Evolutionary conservation across 2,888 invertebrate genomes (phyloP), one percentile per base, ranked within the genome.

Genomic region (Drosophila leonis): DNA sequence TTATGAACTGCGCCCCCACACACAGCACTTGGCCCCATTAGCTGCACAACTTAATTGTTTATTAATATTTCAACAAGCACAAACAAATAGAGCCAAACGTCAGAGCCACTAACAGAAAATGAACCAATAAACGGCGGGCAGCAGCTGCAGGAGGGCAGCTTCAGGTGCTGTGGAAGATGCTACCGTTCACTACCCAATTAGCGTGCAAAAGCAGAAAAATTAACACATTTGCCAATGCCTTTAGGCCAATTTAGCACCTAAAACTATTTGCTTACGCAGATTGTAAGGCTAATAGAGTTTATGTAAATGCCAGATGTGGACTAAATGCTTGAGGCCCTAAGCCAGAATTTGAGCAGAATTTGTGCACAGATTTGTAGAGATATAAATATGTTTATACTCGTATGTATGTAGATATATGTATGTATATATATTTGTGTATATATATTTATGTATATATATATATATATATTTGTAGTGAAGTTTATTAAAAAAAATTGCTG

Each of bases 11-110:
- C 72, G 60, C 72, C 72, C 90, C 81, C 75, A 18, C 42, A 24
- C 31, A 66, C 57, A 63, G 52, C 80, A 65, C 65, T 82, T 63
- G 52, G 57, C 72, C 48, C 56, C 61, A 44, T 48, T 41, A 52
- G 48, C 37, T 75, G 59, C 75, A 51, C 27, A 64, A 61, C 33
- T 55, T 69, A 73, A 90, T 71, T 78, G 79, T 78, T 82, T 87
- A 75, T 78, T 63, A 70, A 65, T 67, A 57, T 65, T 66, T 65
- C 65, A 55, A 56, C 60, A 72, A 80, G 51, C 55, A 51, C 46
- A 66, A 75, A 59, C 77, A 72, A 70, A 72, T 18, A 52, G 24
- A 44, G 37, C 15, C 8, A 7, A 60, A 13, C 61, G 51, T 51
- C 69, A 59, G 57, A 61, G 31, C 35, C 27, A 8, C 67, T 4